phyloP scores from a whole-genome alignment of 1,140 invertebrate species.

The Chrysoperla carnea region DNA sequence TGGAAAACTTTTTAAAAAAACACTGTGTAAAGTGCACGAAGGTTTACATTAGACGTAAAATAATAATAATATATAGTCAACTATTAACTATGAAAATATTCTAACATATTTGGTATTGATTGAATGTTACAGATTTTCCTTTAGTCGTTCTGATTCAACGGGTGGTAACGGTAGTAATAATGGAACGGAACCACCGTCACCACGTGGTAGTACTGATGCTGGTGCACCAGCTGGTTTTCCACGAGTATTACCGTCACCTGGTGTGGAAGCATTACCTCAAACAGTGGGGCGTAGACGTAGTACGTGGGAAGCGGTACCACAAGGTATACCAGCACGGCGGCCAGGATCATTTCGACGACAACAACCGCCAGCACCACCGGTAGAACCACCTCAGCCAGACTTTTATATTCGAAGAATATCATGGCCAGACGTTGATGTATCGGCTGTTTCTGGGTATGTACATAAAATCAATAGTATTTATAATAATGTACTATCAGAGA shows the following conservation, averaged over 20 bases:
- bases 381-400: slow-evolving; percentile 38
- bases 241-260: slow-evolving; percentile 43
- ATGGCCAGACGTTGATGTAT: slow-evolving; percentile 66
- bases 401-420: slow-evolving; percentile 58
- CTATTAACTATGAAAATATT: too few relatives aligned
- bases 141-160: slow-evolving; percentile 14
- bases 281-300: slow-evolving; percentile 23
- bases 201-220: background rate
- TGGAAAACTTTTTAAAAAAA: too few relatives aligned
- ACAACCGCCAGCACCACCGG: slow-evolving; percentile 28
- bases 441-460: slow-evolving; percentile 58
- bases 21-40: too few relatives aligned
- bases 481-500: background rate
- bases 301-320: slow-evolving; percentile 39
- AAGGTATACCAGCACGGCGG: slow-evolving; percentile 26
- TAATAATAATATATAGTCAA: too few relatives aligned
- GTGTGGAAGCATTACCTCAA: slow-evolving; percentile 30
- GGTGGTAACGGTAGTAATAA: slow-evolving; percentile 6
- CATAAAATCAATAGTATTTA: background rate
- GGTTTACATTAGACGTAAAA: too few relatives aligned
- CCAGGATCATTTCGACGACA: slow-evolving; percentile 38
- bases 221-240: slow-evolving; percentile 23
- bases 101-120: too few relatives aligned
- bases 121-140: slow-evolving; percentile 12
- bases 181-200: slow-evolving; percentile 3